Base-by-base conservation (phyloP, 1,140 invertebrate species). In the Ylistrum balloti region DNA sequence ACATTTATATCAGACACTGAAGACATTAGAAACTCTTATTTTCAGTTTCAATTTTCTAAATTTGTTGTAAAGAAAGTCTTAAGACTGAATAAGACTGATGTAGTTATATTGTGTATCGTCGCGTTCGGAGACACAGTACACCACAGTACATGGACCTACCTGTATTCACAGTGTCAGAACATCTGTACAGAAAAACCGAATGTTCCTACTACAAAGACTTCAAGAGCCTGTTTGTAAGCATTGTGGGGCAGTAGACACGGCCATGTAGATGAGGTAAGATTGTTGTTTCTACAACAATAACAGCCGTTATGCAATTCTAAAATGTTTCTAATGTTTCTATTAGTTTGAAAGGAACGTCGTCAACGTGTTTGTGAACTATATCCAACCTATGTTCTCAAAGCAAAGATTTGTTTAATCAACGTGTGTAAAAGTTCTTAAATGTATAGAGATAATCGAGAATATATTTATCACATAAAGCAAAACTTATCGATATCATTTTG, bases 151-250 rank as follows among this genome's bases (percentile, higher is more conserved):
- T 74, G 22, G 56, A 17, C 56, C 56, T 74, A 74, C 0, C 56
- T 74, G 56, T 74, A n/a, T 74, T 74, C 56, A 74, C 56, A 74
- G 56, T 74, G 56, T 74, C 56, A n/a, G 56, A 74, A 28, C 56
- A 3, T 5, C 56, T 28, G 56, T 74, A 74, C 0, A n/a, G 56
- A 74, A n/a, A n/a, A 28, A 74, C 56, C 56, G 56, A 28, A 28
- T 74, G 56, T 74, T 17, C 56, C 22, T 28, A 17, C 56, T 74
- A n/a, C 22, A 17, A n/a, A n/a, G n/a, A 22, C 28, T 74, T 74
- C 56, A 28, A 3, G 22, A 22, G 56, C n/a, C 56, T n/a, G 56
- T 74, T n/a, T 74, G 56, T 74, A 74, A 74, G 28, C 22, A 74
- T n/a, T 74, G 56, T 74, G 56, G 56, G 13, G 56, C 17, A 17